A percentile compares a stretch with the other conserved stretches of the same genome.
Evolutionary conservation across 2,797 vertebrate species (phyloP).

Genomic region (Artibeus jamaicensis): DNA sequence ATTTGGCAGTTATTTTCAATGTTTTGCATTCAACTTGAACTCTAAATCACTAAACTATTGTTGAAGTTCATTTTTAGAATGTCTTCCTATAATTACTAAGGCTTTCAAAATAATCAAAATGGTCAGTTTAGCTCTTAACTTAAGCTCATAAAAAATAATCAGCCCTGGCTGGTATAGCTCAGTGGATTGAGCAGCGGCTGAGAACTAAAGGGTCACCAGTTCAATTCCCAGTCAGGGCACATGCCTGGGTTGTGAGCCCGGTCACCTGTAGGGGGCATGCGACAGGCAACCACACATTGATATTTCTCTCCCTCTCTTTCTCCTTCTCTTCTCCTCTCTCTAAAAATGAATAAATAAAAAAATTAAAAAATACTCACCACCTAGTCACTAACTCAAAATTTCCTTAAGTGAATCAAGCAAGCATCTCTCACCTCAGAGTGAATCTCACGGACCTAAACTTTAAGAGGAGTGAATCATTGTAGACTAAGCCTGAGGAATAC

Average conservation of each 20-base stretch:
- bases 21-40: background rate
- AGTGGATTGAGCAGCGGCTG: too few relatives aligned
- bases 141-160: background rate
- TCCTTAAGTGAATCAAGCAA: constrained; percentile 39
- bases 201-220: too few relatives aligned
- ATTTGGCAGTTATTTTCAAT: background rate
- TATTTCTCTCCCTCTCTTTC: too few relatives aligned
- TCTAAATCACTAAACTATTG: constrained; percentile 31
- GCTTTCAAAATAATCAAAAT: constrained; percentile 37
- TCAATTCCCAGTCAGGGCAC: too few relatives aligned
- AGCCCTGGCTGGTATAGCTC: too few relatives aligned
- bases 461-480: background rate
- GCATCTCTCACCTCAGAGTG: background rate
- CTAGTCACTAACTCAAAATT: background rate
- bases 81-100: background rate
- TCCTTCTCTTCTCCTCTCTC: too few relatives aligned
- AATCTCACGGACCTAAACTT: background rate
- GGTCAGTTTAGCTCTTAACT: background rate
- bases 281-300: too few relatives aligned
- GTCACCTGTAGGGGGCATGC: too few relatives aligned
- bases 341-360: too few relatives aligned
- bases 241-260: too few relatives aligned
- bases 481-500: background rate
- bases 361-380: background rate
- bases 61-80: background rate